Evolutionary conservation across 2,888 invertebrate genomes (phyloP).

Genomic region (Cepaea hortensis): DNA sequence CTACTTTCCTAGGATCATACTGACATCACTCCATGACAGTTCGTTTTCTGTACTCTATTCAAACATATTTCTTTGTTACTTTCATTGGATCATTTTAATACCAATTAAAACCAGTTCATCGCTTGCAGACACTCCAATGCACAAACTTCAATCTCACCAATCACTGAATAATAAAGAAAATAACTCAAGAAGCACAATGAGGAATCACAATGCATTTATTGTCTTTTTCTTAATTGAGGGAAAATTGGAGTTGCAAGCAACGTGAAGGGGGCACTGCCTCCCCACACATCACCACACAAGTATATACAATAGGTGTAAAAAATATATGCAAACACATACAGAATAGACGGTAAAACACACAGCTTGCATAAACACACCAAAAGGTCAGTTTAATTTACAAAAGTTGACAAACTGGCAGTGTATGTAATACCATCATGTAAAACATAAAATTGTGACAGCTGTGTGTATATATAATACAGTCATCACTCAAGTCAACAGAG

Average conservation of each 20-base stretch:
- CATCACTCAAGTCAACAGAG: too few relatives aligned
- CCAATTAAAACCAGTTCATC: too few relatives aligned
- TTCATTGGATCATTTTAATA: too few relatives aligned
- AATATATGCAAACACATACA: constrained; percentile 2
- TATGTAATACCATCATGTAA: too few relatives aligned
- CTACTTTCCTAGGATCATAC: too few relatives aligned
- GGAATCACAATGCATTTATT: neutral
- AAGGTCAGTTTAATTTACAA: neutral
- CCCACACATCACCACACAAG: neutral
- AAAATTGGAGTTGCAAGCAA: neutral
- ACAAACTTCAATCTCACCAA: neutral
- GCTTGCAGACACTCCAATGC: neutral
- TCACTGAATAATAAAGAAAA: neutral
- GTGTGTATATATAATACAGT: too few relatives aligned
- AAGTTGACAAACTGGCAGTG: too few relatives aligned
- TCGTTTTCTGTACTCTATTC: too few relatives aligned
- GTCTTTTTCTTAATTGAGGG: too few relatives aligned
- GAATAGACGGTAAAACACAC: neutral
- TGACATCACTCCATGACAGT: too few relatives aligned
- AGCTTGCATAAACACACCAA: neutral
- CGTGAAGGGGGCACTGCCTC: neutral
- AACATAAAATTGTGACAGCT: too few relatives aligned
- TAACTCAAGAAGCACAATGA: neutral
- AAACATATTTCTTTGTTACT: too few relatives aligned
- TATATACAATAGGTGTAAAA: neutral